These are phyloP conservation scores for Syrrhaptes paradoxus DNA, from an alignment of 2,113 vertebrate genomes.

Conservation along the genomic window DNA sequence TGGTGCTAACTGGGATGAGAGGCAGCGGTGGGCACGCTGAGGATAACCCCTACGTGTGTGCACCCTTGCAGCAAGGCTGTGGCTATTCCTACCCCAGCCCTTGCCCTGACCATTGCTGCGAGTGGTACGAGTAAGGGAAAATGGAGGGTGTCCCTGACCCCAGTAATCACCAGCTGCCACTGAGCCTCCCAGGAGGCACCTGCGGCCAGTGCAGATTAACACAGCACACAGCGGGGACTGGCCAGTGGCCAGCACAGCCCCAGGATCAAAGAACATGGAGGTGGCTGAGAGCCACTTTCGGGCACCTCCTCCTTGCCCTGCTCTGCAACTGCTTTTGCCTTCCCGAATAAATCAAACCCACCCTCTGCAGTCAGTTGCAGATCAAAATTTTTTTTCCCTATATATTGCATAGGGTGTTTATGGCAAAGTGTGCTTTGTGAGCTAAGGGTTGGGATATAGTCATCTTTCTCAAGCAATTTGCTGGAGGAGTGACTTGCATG, in stretches of 20 bases:
- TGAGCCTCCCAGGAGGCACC: not conserved
- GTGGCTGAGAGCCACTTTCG: conserved; percentile 2
- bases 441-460: not conserved
- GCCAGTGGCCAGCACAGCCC: not conserved
- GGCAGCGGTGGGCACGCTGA: not conserved
- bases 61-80: rapidly evolving
- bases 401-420: rapidly evolving
- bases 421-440: not conserved
- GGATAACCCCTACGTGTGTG: rapidly evolving
- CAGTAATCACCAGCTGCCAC: conserved; percentile 50
- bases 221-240: conserved; percentile 25
- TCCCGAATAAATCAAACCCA: not conserved
- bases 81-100: not conserved
- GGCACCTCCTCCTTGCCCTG: not conserved
- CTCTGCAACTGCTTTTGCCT: not conserved
- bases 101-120: not conserved
- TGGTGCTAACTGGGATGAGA: not conserved
- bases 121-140: not conserved
- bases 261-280: conserved; percentile 9
- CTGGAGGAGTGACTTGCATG: rapidly evolving
- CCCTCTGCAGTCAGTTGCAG: not conserved
- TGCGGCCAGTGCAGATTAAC: conserved; percentile 26
- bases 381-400: not conserved
- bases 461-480: not conserved
- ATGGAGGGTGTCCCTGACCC: conserved; percentile 56